These are phyloP conservation scores for Pedionomus torquatus DNA, from an alignment of 2,113 vertebrate species.

Conservation along the genomic window DNA sequence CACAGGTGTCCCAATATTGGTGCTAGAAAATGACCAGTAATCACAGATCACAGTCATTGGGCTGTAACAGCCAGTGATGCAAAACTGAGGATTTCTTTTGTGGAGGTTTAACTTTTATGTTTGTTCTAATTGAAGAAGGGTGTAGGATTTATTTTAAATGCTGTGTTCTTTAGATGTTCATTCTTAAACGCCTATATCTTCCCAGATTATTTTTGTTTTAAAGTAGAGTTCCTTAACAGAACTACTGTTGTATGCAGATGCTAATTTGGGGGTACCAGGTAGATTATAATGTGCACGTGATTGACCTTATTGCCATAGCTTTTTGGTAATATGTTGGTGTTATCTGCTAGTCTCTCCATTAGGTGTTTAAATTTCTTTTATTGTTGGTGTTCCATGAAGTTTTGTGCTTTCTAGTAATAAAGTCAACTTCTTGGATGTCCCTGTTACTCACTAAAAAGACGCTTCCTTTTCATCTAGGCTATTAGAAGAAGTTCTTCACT, in stretches of 20 bases:
- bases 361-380: neutral
- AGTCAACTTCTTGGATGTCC: neutral
- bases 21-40: neutral
- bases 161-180: neutral
- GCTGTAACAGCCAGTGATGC: neutral
- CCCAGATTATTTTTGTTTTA: neutral
- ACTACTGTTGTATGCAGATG: neutral
- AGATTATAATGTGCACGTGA: neutral
- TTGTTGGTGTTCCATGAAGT: neutral
- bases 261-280: neutral
- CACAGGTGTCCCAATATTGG: neutral
- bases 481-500: conserved; percentile 87
- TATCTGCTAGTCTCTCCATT: neutral
- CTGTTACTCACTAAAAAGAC: neutral
- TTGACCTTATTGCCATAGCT: neutral
- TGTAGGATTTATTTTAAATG: neutral
- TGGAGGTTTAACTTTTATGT: neutral
- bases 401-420: neutral
- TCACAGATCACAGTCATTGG: neutral
- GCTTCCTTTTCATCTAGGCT: conserved; percentile 75
- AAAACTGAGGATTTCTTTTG: neutral
- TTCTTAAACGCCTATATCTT: neutral
- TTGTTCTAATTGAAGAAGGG: neutral
- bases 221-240: neutral
- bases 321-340: neutral